A percentile compares a stretch with the other conserved stretches of the same genome.
These are phyloP conservation scores for Drosophila truncata DNA, from an alignment of 1,140 invertebrate species.

Conservation along the genomic window DNA sequence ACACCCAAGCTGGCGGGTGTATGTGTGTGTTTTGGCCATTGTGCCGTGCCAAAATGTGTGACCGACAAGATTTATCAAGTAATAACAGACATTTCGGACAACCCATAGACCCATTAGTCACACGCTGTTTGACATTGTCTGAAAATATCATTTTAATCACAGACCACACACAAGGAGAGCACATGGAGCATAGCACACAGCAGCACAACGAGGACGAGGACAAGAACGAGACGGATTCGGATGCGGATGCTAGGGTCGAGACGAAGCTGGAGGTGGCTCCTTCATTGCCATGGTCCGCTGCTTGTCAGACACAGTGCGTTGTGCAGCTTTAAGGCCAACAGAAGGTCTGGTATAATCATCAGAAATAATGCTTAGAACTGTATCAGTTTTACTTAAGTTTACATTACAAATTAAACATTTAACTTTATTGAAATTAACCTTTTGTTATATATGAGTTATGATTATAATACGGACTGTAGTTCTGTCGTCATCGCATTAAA, in stretches of 20 bases:
- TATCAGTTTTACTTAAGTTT: too few relatives aligned
- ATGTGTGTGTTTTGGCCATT: conserved; percentile 37
- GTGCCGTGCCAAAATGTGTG: conserved; percentile 71
- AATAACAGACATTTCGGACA: conserved; percentile 83
- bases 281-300: conserved; percentile 29
- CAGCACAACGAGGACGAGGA: neutral
- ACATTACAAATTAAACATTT: too few relatives aligned
- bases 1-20: conserved; percentile 4
- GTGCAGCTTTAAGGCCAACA: neutral
- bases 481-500: neutral
- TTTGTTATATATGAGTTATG: neutral
- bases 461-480: neutral
- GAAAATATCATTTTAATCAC: conserved; percentile 83
- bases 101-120: conserved; percentile 83
- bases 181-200: conserved; percentile 12
- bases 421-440: neutral
- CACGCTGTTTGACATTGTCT: conserved; percentile 82
- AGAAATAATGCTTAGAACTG: too few relatives aligned
- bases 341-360: neutral
- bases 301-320: conserved; percentile 1
- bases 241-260: neutral
- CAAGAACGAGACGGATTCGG: neutral
- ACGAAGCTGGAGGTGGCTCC: conserved; percentile 3
- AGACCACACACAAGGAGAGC: conserved; percentile 43
- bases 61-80: conserved; percentile 83